Evolutionary conservation across 2,888 invertebrate species (phyloP), one percentile per base, ranked within the genome.

Genomic region (Meta bourneti): DNA sequence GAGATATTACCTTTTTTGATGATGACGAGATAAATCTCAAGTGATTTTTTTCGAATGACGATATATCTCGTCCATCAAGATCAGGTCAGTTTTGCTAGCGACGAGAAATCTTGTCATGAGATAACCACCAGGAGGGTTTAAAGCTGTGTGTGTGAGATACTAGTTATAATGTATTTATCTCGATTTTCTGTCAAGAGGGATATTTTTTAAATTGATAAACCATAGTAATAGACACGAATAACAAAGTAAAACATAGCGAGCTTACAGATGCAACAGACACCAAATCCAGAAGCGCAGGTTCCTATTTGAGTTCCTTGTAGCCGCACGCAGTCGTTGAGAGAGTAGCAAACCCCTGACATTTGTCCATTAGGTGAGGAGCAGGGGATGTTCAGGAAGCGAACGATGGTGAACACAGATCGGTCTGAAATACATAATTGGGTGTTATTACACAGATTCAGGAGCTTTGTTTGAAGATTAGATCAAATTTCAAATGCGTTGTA

Each of bases 231-330:
- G 1, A 34, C 34, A 34, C 4, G 34, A 34, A 34, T 34, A 52
- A 78, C 9, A 69, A 61, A 80, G 9, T 7, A 70, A 34, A 34
- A n/a, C 34, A 69, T 48, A 70, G 49, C 19, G 34, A 48, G 96
- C 96, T 96, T 95, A 98, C 98, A 96, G 75, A 97, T 96, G 94
- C 98, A 98, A 94, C 98, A 98, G 89, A 97, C 96, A 5, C 98
- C 97, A 94, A 96, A 96, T 13, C 96, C 97, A 91, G 96, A 97
- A 0, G 98, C 98, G 94, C 98, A 98, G 1, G 92, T 91, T 82
- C 98, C 98, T 93, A 96, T 97, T 4, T 97, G 96, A 0, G 96
- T 96, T 2, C 98, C 98, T 0, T 97, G 97, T 72, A 97, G 95
- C 54, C 96, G 95, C 0, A 96, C 94, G 94, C 98, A 98, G 94